Percentiles rank a stretch among this genome's conserved stretches.
phyloP scores from a whole-genome alignment of 2,113 vertebrate species.

The Vireo altiloquus region DNA sequence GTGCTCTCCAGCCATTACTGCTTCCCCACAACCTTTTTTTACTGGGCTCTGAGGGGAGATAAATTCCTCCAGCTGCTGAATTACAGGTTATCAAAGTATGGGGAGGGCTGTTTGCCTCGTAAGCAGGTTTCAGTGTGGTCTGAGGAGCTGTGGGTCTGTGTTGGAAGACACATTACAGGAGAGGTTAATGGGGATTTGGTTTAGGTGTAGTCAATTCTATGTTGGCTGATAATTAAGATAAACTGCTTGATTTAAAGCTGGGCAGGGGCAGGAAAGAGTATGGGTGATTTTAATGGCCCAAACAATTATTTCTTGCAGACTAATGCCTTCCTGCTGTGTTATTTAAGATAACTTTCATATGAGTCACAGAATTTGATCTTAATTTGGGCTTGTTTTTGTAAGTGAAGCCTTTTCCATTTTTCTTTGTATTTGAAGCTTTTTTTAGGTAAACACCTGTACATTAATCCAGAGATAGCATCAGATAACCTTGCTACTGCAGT shows the following conservation, averaged over 20 bases:
- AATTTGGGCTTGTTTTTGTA: not conserved
- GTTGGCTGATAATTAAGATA: constrained; percentile 60
- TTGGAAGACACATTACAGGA: not conserved
- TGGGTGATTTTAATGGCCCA: constrained; percentile 17
- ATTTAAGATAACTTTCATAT: not conserved
- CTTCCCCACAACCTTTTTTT: not conserved
- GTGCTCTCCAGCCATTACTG: not conserved
- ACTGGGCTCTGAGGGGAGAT: not conserved
- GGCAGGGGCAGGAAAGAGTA: not conserved
- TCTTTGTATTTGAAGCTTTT: not conserved
- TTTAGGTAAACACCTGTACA: not conserved
- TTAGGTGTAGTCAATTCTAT: constrained; percentile 7
- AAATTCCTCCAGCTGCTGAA: constrained; percentile 27
- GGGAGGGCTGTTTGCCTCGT: not conserved
- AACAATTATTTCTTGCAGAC: constrained; percentile 55
- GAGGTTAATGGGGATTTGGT: constrained; percentile 54
- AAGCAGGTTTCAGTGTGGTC: not conserved
- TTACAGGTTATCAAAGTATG: not conserved
- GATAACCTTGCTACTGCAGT: not conserved
- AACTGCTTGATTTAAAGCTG: constrained; percentile 54
- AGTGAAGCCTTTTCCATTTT: not conserved
- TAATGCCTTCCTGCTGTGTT: not conserved
- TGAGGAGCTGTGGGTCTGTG: not conserved
- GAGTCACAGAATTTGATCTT: not conserved
- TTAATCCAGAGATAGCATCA: not conserved